phyloP scores from a whole-genome alignment of 2,113 vertebrate genomes.

The Cryptomyrus ogoouensis region DNA sequence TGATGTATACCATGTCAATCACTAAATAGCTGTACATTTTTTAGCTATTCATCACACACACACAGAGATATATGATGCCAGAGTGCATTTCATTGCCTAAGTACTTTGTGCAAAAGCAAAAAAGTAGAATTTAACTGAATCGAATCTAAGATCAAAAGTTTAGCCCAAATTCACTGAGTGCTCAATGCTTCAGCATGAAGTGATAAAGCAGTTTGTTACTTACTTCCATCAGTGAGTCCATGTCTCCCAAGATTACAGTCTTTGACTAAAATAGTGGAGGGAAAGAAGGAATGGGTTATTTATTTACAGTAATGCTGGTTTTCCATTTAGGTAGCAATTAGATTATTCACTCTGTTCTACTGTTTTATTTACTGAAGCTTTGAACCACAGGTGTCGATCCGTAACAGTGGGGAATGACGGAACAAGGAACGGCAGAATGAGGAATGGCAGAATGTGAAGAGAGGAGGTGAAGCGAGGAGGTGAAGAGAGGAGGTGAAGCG shows the following conservation, averaged over 20 bases:
- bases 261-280: slow-evolving; percentile 67
- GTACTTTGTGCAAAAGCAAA: not conserved
- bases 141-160: not conserved
- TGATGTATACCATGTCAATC: not conserved
- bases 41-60: not conserved
- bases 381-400: not conserved
- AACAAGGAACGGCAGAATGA: not conserved
- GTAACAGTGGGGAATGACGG: not conserved
- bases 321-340: not conserved
- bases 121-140: not conserved
- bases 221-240: slow-evolving; percentile 76
- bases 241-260: slow-evolving; percentile 73
- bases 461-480: not conserved
- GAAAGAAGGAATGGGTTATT: not conserved
- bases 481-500: not conserved
- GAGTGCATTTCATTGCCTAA: not conserved
- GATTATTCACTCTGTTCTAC: not conserved
- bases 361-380: not conserved
- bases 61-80: not conserved
- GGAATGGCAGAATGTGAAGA: not conserved
- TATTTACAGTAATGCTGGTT: not conserved
- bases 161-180: not conserved
- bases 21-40: not conserved
- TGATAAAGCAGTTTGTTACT: slow-evolving; percentile 39
- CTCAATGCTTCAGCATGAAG: not conserved